Percentiles rank a stretch among this genome's conserved stretches.
Conservation (phyloP, 2,888 invertebrate species). For the Sclerodermus sp. region DNA sequence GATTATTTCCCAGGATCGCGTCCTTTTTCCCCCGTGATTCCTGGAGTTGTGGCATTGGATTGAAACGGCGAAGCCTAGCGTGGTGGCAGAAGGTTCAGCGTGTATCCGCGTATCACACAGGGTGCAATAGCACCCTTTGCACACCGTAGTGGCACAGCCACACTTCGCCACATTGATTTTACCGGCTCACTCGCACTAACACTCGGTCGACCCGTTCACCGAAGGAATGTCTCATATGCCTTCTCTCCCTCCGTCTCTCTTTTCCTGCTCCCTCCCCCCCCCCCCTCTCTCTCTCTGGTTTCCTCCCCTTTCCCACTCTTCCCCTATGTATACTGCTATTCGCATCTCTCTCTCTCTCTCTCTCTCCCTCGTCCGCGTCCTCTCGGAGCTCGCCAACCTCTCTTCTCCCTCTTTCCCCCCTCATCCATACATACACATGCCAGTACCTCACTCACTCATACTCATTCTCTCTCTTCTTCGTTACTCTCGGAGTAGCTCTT, state of each 20-base stretch:
- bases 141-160: constrained; percentile 38
- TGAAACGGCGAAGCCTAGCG: background rate
- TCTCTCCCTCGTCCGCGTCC: constrained; percentile 16
- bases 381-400: constrained; percentile 6
- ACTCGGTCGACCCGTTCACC: constrained; percentile 41
- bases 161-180: constrained; percentile 58
- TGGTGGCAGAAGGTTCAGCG: background rate
- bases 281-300: constrained; percentile 4
- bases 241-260: constrained; percentile 24
- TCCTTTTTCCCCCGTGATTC: no score
- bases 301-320: constrained; percentile 14
- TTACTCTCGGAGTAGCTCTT: no score
- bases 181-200: constrained; percentile 47
- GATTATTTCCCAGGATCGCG: no score
- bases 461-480: constrained; percentile 4
- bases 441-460: no score
- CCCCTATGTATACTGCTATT: constrained; percentile 8
- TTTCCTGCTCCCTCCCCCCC: constrained; percentile 19
- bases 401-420: constrained; percentile 12
- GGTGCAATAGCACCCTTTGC: constrained; percentile 32
- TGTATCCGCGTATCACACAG: constrained; percentile 2
- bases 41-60: no score
- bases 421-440: background rate
- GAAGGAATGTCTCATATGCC: constrained; percentile 49
- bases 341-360: constrained; percentile 6